Evolutionary conservation across 2,797 vertebrate genomes (phyloP), one percentile per base, ranked within the genome.

Genomic region (Sebastes alutus): DNA sequence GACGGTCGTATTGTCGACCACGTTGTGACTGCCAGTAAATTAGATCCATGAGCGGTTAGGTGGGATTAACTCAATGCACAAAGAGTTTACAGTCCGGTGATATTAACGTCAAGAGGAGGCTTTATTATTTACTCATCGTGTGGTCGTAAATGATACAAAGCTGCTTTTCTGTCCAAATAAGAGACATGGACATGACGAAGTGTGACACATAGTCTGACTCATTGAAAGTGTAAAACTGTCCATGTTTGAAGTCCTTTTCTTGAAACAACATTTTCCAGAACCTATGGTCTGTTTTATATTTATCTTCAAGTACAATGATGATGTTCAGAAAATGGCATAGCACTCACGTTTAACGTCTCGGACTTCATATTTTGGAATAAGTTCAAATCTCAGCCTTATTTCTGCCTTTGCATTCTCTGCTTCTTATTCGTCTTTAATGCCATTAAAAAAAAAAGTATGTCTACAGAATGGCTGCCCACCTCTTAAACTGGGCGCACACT

Each of bases 1-100:
- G 81, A 85, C 78, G 58, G 75, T 77, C 46, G 1, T 68, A 61
- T 35, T 52, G 77, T 82, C 75, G 32, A 63, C 61, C 77, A 77
- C 70, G 72, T 32, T 72, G 68, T 29, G 32, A 66, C 61, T 72
- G 77, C 7, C 18, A 46, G 54, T 32, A 65, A 82, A 83, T 79
- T 25, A 58, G 54, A 87, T 60, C 54, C 84, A 64, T 7, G 52
- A 84, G 76, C 22, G 25, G 60, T 69, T 56, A 4, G 23, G 30
- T 55, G 7, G 27, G 12, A 32, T 72, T 12, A 35, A 52, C 23
- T 25, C 2, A 27, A 25, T 25, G 7, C 67, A 78, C 33, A 72
- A 20, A 68, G 49, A 49, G 22, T 46, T 42, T 5, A 58, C 12
- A 54, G 58, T 87, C 61, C 60, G 52, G n/a, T 32, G 32, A 80